Evolutionary conservation across 2,888 invertebrate genomes (phyloP).

Genomic region (Caenorhabditis sp.): DNA sequence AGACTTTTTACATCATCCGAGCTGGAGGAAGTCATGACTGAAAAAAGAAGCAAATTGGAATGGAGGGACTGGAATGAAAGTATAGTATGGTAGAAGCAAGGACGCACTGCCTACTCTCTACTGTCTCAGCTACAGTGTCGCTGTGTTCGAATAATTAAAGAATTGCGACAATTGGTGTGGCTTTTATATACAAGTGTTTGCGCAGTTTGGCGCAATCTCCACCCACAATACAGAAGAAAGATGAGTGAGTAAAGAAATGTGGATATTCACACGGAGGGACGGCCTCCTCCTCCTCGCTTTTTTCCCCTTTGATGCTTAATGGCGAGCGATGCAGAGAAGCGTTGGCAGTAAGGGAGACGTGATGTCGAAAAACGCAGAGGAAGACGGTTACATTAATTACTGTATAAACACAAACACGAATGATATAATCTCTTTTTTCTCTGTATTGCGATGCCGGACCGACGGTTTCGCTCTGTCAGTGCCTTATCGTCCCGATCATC

Average conservation of each 20-base stretch:
- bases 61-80: conserved; percentile 4
- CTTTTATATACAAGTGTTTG: conserved; percentile 60
- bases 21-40: conserved; percentile 44
- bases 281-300: no score
- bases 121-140: conserved; percentile 6
- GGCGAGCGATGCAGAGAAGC: conserved; percentile 12
- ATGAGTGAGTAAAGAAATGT: conserved; percentile 57
- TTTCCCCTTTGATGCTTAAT: conserved; percentile 50
- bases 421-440: conserved; percentile 50
- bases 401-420: conserved; percentile 51
- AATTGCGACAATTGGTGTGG: conserved; percentile 57
- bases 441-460: conserved; percentile 5
- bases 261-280: conserved; percentile 50
- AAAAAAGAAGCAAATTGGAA: background rate
- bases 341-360: conserved; percentile 21
- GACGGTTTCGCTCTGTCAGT: conserved; percentile 22
- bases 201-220: conserved; percentile 57
- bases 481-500: conserved; percentile 39
- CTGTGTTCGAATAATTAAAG: conserved; percentile 56
- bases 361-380: conserved; percentile 12
- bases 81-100: conserved; percentile 2
- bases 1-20: conserved; percentile 54
- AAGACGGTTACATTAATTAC: conserved; percentile 54
- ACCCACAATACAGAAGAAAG: conserved; percentile 49
- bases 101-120: background rate